phyloP scores from a whole-genome alignment of 2,113 vertebrate species.

The Notiomystis cincta region DNA sequence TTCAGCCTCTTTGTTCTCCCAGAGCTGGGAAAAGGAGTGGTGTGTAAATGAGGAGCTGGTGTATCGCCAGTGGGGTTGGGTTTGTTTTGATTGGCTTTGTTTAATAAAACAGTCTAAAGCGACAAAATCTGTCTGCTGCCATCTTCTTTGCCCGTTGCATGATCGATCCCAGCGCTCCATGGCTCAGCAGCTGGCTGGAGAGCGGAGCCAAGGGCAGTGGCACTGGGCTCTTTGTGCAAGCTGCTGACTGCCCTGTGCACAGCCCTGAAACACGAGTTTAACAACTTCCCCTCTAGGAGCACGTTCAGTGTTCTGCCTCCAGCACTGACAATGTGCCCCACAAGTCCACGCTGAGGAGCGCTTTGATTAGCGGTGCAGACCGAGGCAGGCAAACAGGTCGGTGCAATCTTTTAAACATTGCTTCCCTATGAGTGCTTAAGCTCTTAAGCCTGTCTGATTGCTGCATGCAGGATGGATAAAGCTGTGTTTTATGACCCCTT shows the following conservation, averaged over 20 bases:
- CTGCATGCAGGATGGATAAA: constrained; percentile 17
- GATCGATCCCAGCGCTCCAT: accelerated
- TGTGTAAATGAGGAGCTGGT: not conserved
- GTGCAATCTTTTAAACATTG: not conserved
- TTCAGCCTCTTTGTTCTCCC: not conserved
- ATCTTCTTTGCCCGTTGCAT: not conserved
- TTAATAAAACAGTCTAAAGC: constrained; percentile 39
- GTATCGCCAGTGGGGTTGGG: not conserved
- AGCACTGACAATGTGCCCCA: not conserved
- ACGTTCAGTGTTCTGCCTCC: not conserved
- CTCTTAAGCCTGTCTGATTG: constrained; percentile 45
- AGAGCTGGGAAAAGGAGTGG: not conserved
- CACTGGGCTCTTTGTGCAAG: accelerated
- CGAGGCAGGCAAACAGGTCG: not conserved
- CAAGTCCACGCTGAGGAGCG: not conserved
- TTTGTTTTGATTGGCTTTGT: constrained; percentile 7
- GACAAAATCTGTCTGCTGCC: not conserved
- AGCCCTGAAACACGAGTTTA: accelerated
- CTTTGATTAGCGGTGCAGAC: not conserved
- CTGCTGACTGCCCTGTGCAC: not conserved
- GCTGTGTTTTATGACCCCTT: constrained; percentile 36
- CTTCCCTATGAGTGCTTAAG: not conserved
- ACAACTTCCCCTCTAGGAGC: not conserved
- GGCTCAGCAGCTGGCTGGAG: accelerated
- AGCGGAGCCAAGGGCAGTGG: accelerated